Evolutionary conservation across 1,140 invertebrate species (phyloP).

Genomic region (Danaus plexippus): DNA sequence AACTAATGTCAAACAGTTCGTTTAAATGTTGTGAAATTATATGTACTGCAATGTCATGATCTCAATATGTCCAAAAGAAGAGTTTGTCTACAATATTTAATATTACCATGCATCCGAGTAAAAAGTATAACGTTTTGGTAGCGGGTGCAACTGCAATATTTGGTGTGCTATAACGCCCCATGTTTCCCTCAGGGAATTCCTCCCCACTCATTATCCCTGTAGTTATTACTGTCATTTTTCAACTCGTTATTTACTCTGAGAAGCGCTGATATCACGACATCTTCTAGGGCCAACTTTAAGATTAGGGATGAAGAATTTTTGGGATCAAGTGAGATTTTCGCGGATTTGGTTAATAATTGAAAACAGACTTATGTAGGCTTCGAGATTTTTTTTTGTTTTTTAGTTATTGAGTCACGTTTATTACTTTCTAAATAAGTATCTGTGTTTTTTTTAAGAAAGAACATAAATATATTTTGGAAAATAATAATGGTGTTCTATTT

Average conservation of each 20-base stretch:
- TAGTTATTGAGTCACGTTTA: too few relatives aligned
- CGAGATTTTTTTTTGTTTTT: neutral
- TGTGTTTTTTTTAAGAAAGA: neutral
- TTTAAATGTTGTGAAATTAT: too few relatives aligned
- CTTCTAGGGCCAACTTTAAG: conserved; percentile 58
- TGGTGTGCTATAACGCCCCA: conserved; percentile 48
- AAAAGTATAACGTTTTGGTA: conserved; percentile 30
- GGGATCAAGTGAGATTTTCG: conserved; percentile 46
- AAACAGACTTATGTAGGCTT: conserved; percentile 31
- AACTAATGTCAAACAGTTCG: too few relatives aligned
- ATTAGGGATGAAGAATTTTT: conserved; percentile 56
- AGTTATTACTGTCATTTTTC: conserved; percentile 72
- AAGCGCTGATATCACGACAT: conserved; percentile 64
- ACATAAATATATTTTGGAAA: too few relatives aligned
- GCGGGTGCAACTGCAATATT: conserved; percentile 56
- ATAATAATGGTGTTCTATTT: too few relatives aligned
- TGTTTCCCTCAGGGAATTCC: conserved; percentile 62
- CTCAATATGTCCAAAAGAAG: too few relatives aligned
- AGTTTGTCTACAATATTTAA: too few relatives aligned
- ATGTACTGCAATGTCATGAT: too few relatives aligned
- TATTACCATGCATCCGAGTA: conserved; percentile 8
- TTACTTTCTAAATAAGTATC: conserved; percentile 3
- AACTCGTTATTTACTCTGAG: conserved; percentile 70
- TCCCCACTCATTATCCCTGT: conserved; percentile 67
- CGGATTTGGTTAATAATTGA: conserved; percentile 54